Base-by-base conservation (phyloP, 2,888 invertebrate species). In the Archips xylosteana region DNA sequence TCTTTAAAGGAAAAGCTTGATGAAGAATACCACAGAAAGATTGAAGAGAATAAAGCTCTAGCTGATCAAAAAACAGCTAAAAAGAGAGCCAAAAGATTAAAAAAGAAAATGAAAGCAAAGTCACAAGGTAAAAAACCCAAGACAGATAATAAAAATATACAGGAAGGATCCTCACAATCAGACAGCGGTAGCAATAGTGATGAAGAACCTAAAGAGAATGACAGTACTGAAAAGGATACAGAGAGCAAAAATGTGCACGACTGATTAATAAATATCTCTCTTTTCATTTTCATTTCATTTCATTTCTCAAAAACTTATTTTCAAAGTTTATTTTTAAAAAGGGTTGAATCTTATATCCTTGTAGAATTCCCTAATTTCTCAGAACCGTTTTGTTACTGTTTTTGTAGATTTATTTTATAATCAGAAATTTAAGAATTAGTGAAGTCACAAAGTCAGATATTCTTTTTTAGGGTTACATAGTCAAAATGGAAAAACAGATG, bases 31-130 rank as follows among this genome's bases (percentile, higher is more conserved):
- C 97, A 97, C 78, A 87, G 92, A 59, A 98, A 97, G 91, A 89
- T 99, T 51, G 97, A 97, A 87, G 96, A 97, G 80, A 98, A 98
- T 86, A 95, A 91, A 79, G 95, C 86, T 82, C 90, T 89, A 80
- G 97, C 97, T 10, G 98, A 98, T 78, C 96, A 97, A 82, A 96
- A 95, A 85, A 99, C 99, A 4, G 98, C 98, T 0, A 99, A 99
- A 85, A 99, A 98, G 87, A 95, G 99, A 80, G 97, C 97, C 0
- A 99, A 99, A 87, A 95, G 99, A 67, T 86, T 97, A 72, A 98
- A 97, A 85, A 97, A 96, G 85, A 98, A 97, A 84, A 95, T 86
- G 79, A 90, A 87, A 79, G 84, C 87, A 3, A 93, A 91, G 79
- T 73, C 84, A 23, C 92, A 91, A 80, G 84, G 77, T 6, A 96